Evolutionary conservation across 1,140 invertebrate genomes (phyloP), one percentile per base, ranked within the genome.

Genomic region (Zaprionus africanus): DNA sequence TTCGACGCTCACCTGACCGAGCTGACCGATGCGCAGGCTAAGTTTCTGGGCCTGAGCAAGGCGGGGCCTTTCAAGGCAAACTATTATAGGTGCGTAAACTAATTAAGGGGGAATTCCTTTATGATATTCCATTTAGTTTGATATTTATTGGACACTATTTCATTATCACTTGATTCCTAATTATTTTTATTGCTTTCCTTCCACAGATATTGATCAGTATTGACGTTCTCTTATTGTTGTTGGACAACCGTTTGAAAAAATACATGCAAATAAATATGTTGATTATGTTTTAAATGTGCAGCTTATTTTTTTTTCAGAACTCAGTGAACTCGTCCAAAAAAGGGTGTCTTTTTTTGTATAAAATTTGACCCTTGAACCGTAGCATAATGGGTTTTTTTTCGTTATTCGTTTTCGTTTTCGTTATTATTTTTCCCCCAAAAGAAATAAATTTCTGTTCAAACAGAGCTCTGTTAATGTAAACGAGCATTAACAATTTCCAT

Each of bases 1-100:
- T 99, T 99, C 93, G 98, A 99, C 94, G 98, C 98, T 36, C 98
- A 99, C 92, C 94, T 99, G 65, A 99, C 98, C 0, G 98, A 99
- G 93, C 94, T 99, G 34, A 96, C 96, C 1, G 98, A 99, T 92
- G 98, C 99, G 83, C 98, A 99, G 93, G 97, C 98, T 38, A 99
- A 99, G 93, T 99, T 99, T 91, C 96, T 99, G 94, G 98, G 98
- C 61, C 95, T 99, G 43, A 98, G 97, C 92, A 99, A 99, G 94
- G 97, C 98, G 59, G 98, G 98, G 43, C 98, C 98, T 70, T 99
- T 99, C 92, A 99, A 99, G 94, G 98, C 98, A 69, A 99, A 99
- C 93, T 99, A 99, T 93, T 99, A 99, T 93, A 96, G 98, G 96
- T 99, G 75, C 61, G 26, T 15, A 11, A 5, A 24, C 12, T 5